These are phyloP conservation scores for Elymnias hypermnestra DNA, from an alignment of 1,140 invertebrate species.

Conservation along the genomic window DNA sequence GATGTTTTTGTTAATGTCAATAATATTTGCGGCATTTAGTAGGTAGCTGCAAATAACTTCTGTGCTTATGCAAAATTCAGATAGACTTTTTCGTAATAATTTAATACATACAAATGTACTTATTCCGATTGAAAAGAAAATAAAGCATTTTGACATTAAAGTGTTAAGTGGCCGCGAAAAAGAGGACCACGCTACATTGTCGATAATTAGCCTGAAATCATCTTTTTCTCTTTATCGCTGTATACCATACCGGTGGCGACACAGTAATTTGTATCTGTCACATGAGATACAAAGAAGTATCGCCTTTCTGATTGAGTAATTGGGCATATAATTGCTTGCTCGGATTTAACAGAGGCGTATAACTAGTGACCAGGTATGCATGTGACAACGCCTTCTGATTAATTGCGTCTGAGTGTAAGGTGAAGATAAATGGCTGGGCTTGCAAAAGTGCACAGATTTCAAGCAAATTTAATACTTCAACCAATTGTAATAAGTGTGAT, in stretches of 20 bases:
- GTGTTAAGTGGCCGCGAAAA: constrained; percentile 64
- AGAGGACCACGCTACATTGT: constrained; percentile 38
- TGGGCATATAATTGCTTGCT: constrained; percentile 30
- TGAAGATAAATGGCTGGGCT: constrained; percentile 59
- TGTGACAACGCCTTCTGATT: constrained; percentile 68
- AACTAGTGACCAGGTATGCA: constrained; percentile 42
- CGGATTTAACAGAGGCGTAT: constrained; percentile 30
- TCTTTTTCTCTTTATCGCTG: constrained; percentile 63
- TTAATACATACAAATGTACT: too few relatives aligned
- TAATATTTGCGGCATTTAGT: too few relatives aligned
- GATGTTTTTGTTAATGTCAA: too few relatives aligned
- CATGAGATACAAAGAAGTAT: constrained; percentile 22
- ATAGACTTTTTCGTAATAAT: too few relatives aligned
- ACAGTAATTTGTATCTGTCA: constrained; percentile 27
- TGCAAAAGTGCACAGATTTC: constrained; percentile 22
- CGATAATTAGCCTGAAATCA: constrained; percentile 71
- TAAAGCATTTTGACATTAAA: constrained; percentile 47
- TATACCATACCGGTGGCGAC: constrained; percentile 35
- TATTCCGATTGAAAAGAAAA: constrained; percentile 35
- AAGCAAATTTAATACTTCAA: constrained; percentile 12
- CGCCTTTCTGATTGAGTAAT: constrained; percentile 24
- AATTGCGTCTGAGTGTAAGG: constrained; percentile 60
- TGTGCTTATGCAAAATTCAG: too few relatives aligned
- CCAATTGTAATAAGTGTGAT: constrained; percentile 2
- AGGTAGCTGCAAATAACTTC: too few relatives aligned